phyloP scores from a whole-genome alignment of 2,113 vertebrate species.

The Serinus canaria region DNA sequence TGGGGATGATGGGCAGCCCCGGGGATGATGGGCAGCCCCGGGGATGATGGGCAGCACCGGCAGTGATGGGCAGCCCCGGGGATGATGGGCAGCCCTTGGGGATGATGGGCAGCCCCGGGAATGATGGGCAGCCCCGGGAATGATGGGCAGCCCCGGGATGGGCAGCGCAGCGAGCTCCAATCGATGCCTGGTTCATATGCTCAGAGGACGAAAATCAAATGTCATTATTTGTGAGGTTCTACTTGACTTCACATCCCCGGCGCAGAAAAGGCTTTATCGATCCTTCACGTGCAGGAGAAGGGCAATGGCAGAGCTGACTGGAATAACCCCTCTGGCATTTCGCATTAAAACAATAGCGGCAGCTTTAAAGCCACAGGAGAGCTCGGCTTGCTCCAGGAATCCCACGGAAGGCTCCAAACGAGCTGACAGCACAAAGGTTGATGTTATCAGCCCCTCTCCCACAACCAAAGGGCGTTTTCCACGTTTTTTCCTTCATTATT shows the following conservation, averaged over 20 bases:
- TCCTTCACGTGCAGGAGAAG: slow-evolving; percentile 79
- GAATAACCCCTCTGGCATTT: slow-evolving; percentile 62
- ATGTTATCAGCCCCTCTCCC: background rate
- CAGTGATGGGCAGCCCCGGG: too few relatives aligned
- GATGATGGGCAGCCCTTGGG: too few relatives aligned
- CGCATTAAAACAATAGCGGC: background rate
- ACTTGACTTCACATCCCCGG: slow-evolving; percentile 88
- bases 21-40: too few relatives aligned
- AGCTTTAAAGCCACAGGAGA: background rate
- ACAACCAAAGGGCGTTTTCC: background rate
- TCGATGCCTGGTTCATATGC: slow-evolving; percentile 80
- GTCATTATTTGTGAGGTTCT: slow-evolving; percentile 89
- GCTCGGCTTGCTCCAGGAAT: background rate
- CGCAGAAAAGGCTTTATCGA: slow-evolving; percentile 85
- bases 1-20: too few relatives aligned
- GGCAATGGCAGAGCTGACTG: slow-evolving; percentile 71
- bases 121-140: too few relatives aligned
- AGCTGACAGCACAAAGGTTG: slow-evolving; percentile 18
- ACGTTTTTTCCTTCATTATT: background rate
- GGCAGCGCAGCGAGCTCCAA: slow-evolving; percentile 24
- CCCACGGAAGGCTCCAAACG: background rate
- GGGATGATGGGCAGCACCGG: too few relatives aligned
- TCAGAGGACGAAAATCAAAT: slow-evolving; percentile 77
- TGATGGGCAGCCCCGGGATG: background rate
- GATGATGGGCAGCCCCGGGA: too few relatives aligned